Evolutionary conservation across 2,888 invertebrate genomes (phyloP), one percentile per base, ranked within the genome.

Genomic region (Stenchaetothrips biformis): DNA sequence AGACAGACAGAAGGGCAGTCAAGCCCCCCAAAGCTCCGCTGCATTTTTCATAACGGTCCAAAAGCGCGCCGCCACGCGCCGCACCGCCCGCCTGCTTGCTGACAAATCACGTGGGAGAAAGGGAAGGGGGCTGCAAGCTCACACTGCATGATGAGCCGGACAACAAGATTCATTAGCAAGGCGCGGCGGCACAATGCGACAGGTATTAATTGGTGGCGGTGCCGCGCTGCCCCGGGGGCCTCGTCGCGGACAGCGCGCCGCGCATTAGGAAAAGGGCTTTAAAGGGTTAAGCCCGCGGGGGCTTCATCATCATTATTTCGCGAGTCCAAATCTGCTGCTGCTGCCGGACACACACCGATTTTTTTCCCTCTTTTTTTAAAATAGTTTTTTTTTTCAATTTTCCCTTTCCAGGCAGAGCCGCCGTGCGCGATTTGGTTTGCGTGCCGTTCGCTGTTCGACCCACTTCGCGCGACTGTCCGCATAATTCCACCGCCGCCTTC

Each of bases 101-200:
- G 37, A 37, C 37, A 37, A 37, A 37, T 37, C 37, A 37, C 37
- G 59, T 16, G 53, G 16, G 53, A 6, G 59, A 9, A 18, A 16
- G 2, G 59, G 6, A 18, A 13, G 59, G 16, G 59, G 18, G 13
- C n/a, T 16, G 18, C 59, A 59, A 74, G 21, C 67, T 21, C 67
- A 21, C 67, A 74, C 67, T 74, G 25, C 25, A 74, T 74, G 67
- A 74, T 74, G 67, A 21, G 8, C 67, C 67, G 67, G 67, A 74
- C 67, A 74, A 74, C 67, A 74, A 74, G 67, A 25, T 74, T 74
- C 67, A 74, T 74, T 74, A 74, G 67, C 67, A 74, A 11, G 9
- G n/a, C n/a, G n/a, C n/a, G n/a, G n/a, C n/a, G 25, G 67, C 67
- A 74, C 67, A 74, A 74, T 74, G 67, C 67, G 67, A 74, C 67